Conservation (phyloP, 2,888 invertebrate species). For the Agonum fuliginosum region DNA sequence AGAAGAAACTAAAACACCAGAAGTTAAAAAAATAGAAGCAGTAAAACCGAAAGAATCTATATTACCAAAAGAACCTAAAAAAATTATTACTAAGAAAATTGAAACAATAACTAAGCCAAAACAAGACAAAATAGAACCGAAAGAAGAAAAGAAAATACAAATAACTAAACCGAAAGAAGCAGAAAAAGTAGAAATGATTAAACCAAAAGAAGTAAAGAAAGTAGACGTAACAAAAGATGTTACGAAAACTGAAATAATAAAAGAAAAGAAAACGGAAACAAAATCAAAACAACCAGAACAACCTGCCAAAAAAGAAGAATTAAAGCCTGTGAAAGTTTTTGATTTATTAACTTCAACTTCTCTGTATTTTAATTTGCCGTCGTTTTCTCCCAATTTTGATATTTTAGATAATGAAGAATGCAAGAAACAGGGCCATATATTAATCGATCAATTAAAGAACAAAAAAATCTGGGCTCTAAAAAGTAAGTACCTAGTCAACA, state of each 20-base stretch:
- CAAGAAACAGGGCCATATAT: conserved; percentile 81
- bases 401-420: conserved; percentile 79
- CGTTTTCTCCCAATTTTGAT: conserved; percentile 81
- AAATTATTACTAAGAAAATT: not conserved
- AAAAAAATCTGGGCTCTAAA: conserved; percentile 83
- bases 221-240: conserved; percentile 62
- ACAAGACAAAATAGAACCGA: conserved; percentile 19
- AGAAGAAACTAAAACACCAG: conserved; percentile 44
- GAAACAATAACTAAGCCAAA: conserved; percentile 15
- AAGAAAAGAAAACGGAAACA: conserved; percentile 65
- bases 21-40: conserved; percentile 43
- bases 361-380: conserved; percentile 76
- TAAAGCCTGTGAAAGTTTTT: conserved; percentile 64
- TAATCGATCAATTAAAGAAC: conserved; percentile 80
- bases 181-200: not conserved
- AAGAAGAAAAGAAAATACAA: conserved; percentile 46
- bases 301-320: conserved; percentile 58
- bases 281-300: conserved; percentile 63
- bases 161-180: conserved; percentile 49
- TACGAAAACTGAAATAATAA: conserved; percentile 58
- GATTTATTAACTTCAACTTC: conserved; percentile 69
- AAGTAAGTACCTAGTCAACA: conserved; percentile 76
- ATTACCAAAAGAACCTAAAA: conserved; percentile 56
- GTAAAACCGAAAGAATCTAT: conserved; percentile 64
- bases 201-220: conserved; percentile 53